A percentile compares a stretch with the other conserved stretches of the same genome.
These are phyloP conservation scores for Enteromius treurensis DNA, from an alignment of 2,797 vertebrate genomes.

Conservation along the genomic window DNA sequence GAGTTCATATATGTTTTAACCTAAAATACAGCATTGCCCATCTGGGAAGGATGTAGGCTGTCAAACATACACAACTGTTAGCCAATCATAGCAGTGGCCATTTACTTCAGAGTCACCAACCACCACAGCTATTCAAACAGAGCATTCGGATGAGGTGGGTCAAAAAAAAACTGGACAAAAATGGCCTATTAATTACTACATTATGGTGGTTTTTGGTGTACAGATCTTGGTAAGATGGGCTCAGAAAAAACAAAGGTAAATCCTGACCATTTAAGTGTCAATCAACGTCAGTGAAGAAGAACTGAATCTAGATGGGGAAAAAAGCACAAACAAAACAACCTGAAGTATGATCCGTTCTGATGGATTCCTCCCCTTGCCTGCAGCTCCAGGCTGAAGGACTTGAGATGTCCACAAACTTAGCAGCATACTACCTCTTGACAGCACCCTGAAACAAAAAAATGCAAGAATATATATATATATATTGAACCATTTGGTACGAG, in stretches of 20 bases:
- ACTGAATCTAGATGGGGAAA: background rate
- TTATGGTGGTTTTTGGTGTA: background rate
- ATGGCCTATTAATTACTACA: background rate
- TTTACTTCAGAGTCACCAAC: too few relatives aligned
- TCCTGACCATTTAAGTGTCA: background rate
- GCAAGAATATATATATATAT: background rate
- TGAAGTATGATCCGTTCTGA: constrained; percentile 89
- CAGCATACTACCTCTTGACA: constrained; percentile 86
- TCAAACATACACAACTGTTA: too few relatives aligned
- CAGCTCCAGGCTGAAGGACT: constrained; percentile 65
- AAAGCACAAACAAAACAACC: constrained; percentile 70
- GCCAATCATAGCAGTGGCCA: too few relatives aligned
- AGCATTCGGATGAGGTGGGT: too few relatives aligned
- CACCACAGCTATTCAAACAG: too few relatives aligned
- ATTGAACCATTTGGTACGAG: too few relatives aligned
- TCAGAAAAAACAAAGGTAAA: too few relatives aligned
- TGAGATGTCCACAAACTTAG: constrained; percentile 88
- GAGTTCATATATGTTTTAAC: too few relatives aligned
- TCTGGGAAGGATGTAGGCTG: too few relatives aligned
- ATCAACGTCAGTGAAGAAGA: background rate
- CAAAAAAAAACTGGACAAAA: too few relatives aligned
- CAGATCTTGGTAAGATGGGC: background rate
- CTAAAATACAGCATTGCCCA: too few relatives aligned
- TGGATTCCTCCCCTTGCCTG: constrained; percentile 77
- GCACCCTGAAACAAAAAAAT: constrained; percentile 76